phyloP scores from a whole-genome alignment of 2,113 vertebrate genomes.

The Brevimyrus niger region DNA sequence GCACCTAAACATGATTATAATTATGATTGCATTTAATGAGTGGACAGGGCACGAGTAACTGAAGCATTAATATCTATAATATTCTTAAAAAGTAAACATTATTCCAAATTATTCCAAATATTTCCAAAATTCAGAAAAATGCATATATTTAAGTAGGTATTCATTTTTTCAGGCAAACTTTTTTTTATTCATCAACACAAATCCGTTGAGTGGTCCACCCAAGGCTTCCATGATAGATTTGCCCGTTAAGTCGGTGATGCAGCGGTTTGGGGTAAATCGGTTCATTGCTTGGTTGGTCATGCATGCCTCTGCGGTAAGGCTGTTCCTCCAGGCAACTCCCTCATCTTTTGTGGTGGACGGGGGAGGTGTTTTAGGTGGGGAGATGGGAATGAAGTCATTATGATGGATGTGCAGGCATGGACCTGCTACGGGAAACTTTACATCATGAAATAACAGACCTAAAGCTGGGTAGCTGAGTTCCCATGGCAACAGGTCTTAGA shows the following conservation, averaged over 20 bases:
- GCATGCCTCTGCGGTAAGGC: background rate
- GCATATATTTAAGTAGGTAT: background rate
- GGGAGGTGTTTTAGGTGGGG: background rate
- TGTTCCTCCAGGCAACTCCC: background rate
- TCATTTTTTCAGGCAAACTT: background rate
- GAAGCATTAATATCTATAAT: background rate
- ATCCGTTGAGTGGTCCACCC: background rate
- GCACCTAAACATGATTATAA: background rate
- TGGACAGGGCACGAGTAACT: background rate
- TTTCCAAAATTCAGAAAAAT: background rate
- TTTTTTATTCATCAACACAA: background rate
- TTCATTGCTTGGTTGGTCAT: background rate
- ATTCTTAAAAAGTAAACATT: background rate
- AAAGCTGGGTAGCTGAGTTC: background rate
- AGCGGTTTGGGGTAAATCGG: background rate
- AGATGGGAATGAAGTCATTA: background rate
- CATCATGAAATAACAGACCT: background rate
- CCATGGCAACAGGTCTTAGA: background rate
- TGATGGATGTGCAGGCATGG: background rate
- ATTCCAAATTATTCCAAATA: background rate
- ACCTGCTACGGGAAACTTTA: background rate
- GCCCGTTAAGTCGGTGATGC: background rate
- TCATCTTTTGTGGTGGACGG: background rate
- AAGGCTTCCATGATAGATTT: background rate
- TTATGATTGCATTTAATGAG: background rate